These are phyloP conservation scores for Cotesia typhae DNA, from an alignment of 1,140 invertebrate genomes.

Conservation along the genomic window DNA sequence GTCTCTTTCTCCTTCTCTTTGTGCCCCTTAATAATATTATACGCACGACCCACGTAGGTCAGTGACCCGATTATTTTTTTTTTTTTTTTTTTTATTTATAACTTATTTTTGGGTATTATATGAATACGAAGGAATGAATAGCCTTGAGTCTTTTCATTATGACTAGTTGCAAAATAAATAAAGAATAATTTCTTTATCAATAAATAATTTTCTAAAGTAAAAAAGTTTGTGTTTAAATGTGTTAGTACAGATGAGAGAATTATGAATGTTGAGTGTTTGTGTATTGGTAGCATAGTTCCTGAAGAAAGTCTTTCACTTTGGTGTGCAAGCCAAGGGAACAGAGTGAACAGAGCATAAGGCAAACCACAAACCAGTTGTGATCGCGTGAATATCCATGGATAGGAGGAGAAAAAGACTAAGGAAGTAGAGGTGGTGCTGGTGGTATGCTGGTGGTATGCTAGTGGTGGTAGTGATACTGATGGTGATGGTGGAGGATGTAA, in stretches of 20 bases:
- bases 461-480: constrained; percentile 1
- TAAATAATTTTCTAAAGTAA: too few relatives aligned
- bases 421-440: constrained; percentile 6
- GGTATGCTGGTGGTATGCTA: too few relatives aligned
- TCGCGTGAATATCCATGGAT: constrained; percentile 22
- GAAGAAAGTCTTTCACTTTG: constrained; percentile 67
- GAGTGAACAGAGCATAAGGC: background rate
- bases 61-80: constrained; percentile 53
- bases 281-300: constrained; percentile 37
- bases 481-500: constrained; percentile 18
- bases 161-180: too few relatives aligned
- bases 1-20: background rate
- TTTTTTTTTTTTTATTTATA: too few relatives aligned
- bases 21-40: constrained; percentile 16
- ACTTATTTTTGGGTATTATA: too few relatives aligned
- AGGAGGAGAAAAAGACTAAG: constrained; percentile 24
- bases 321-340: too few relatives aligned
- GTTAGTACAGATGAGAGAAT: too few relatives aligned
- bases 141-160: too few relatives aligned
- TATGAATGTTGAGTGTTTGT: too few relatives aligned
- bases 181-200: too few relatives aligned
- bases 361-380: constrained; percentile 41
- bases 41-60: constrained; percentile 45
- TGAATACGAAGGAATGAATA: too few relatives aligned
- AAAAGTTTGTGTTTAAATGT: too few relatives aligned